phyloP scores from a whole-genome alignment of 2,113 vertebrate species.

The Erythrocercus mccallii region DNA sequence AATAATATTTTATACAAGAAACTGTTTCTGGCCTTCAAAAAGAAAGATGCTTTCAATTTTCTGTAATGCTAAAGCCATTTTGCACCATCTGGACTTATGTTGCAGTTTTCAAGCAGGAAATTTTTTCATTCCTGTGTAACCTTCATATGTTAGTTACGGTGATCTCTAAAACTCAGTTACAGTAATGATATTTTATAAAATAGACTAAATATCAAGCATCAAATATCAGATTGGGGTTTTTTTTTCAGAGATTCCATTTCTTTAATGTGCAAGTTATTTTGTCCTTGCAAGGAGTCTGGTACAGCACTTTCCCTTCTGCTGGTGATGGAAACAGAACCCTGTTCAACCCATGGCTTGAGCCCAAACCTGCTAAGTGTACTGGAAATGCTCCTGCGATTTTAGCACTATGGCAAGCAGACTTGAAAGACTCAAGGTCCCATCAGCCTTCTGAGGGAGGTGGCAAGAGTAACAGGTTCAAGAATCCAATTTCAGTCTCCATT shows the following conservation, averaged over 20 bases:
- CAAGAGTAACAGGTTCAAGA: neutral
- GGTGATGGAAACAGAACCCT: neutral
- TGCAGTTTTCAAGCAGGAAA: constrained; percentile 4
- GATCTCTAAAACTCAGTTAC: constrained; percentile 2
- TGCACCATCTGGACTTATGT: neutral
- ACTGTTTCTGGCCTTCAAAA: neutral
- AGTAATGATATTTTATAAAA: neutral
- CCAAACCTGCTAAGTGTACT: neutral
- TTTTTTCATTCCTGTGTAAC: constrained; percentile 1
- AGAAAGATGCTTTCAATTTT: constrained; percentile 18
- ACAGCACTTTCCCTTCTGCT: neutral
- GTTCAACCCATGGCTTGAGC: neutral
- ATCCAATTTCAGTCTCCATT: neutral
- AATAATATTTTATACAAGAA: neutral
- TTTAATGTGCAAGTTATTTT: neutral
- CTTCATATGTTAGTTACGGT: neutral
- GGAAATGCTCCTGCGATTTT: neutral
- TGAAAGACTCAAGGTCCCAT: neutral
- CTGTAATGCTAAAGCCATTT: neutral
- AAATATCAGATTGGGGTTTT: neutral
- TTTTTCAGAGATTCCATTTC: neutral
- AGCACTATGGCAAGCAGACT: neutral
- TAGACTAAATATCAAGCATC: neutral
- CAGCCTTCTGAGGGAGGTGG: neutral
- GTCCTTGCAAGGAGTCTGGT: neutral